Evolutionary conservation across 1,140 invertebrate genomes (phyloP).

Genomic region (Tribolium castaneum): DNA sequence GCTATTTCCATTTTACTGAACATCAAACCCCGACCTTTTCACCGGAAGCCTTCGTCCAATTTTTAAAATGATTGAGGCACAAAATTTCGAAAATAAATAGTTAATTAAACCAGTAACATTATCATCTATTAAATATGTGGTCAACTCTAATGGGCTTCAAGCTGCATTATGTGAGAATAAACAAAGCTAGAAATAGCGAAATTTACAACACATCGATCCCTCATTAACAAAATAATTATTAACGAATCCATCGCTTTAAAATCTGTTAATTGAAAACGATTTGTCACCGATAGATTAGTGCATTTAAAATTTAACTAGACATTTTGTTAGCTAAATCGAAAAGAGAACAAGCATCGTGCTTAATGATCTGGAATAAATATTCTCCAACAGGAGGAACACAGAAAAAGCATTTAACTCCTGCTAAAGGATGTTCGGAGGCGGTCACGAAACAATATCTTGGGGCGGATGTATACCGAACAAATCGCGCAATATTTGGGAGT

Average conservation of each 20-base stretch:
- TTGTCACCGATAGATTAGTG: background rate
- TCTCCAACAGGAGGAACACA: constrained; percentile 7
- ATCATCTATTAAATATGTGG: background rate
- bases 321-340: constrained; percentile 36
- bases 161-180: background rate
- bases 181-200: background rate
- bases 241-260: background rate
- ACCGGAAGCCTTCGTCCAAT: background rate
- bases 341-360: constrained; percentile 28
- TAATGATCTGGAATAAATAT: constrained; percentile 20
- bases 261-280: background rate
- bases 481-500: background rate
- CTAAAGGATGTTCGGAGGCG: background rate
- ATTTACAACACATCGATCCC: background rate
- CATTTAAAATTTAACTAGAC: background rate
- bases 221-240: background rate
- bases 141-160: background rate
- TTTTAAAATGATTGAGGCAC: background rate
- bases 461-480: background rate
- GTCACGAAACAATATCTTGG: constrained; percentile 9
- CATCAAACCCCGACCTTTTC: background rate
- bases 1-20: background rate
- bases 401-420: constrained; percentile 8
- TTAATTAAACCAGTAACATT: background rate
- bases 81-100: background rate